Base-by-base conservation (phyloP, 2,888 invertebrate species). In the Ectobius pallidus region DNA sequence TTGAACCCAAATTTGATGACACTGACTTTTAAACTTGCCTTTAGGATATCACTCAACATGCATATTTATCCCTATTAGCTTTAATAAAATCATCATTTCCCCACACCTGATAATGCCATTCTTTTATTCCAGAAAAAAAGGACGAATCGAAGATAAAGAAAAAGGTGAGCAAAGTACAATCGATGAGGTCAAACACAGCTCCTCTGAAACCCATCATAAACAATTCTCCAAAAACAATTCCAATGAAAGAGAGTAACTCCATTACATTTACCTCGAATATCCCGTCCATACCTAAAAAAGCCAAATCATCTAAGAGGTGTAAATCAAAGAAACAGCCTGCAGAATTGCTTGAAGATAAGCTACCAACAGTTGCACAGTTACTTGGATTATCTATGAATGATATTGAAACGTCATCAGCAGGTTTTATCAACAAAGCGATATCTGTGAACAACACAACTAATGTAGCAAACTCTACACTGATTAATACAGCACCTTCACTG, bases 81-180 rank as follows among this genome's bases (percentile, higher is more conserved):
- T n/a, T n/a, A n/a, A n/a, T n/a, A n/a, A n/a, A n/a, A n/a, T n/a
- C n/a, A n/a, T n/a, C n/a, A n/a, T n/a, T n/a, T n/a, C n/a, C n/a
- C n/a, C n/a, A n/a, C n/a, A n/a, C n/a, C n/a, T n/a, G n/a, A n/a
- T n/a, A n/a, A n/a, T n/a, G n/a, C n/a, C n/a, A n/a, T n/a, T n/a
- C n/a, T n/a, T n/a, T n/a, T n/a, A n/a, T n/a, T n/a, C n/a, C n/a
- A 25, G 62, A 34, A 27, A 74, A 71, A 27, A 71, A 55, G 32
- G 61, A 39, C 9, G 46, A 63, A 27, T 4, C 20, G 65, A 70
- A 61, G 42, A 71, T 65, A 65, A 71, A 46, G 49, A 65, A 52
- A n/a, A 65, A 65, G 30, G 1, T 65, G 30, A 65, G 22, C n/a
- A 65, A 39, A 65, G 46, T 65, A 27, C 65, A 46, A 27, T n/a